These are phyloP conservation scores for Vidua macroura DNA, from an alignment of 2,113 vertebrate genomes.

Conservation along the genomic window DNA sequence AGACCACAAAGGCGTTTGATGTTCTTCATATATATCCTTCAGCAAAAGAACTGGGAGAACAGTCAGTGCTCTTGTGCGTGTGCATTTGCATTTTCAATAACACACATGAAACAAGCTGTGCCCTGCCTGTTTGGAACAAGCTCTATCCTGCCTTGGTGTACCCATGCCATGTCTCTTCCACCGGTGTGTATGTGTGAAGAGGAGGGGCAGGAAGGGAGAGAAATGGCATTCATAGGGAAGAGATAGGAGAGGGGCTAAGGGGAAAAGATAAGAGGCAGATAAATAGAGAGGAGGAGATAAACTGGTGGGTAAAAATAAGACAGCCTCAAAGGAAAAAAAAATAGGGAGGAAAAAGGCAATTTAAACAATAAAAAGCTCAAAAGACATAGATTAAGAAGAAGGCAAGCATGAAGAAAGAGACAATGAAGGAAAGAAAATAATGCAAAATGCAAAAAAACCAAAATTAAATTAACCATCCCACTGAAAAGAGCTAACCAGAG, in stretches of 20 bases:
- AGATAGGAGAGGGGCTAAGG: neutral
- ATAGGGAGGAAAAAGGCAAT: neutral
- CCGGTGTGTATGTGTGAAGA: neutral
- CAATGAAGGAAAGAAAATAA: neutral
- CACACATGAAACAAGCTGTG: conserved; percentile 51
- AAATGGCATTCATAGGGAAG: neutral
- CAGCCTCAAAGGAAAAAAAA: neutral
- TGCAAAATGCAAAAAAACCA: neutral
- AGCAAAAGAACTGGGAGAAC: conserved; percentile 58
- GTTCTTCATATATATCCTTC: conserved; percentile 52
- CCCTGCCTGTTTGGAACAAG: conserved; percentile 46
- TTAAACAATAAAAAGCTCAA: neutral
- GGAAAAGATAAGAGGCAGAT: neutral
- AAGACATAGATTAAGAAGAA: neutral
- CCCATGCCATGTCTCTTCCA: neutral
- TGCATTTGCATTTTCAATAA: conserved; percentile 53
- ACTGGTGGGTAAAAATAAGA: neutral
- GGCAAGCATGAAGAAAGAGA: neutral
- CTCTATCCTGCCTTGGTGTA: conserved; percentile 43
- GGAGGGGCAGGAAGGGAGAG: neutral
- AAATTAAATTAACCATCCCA: neutral
- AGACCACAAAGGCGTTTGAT: conserved; percentile 59
- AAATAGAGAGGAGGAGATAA: neutral
- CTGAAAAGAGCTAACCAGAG: neutral
- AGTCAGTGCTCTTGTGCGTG: conserved; percentile 1